These are phyloP conservation scores for Pygocentrus nattereri DNA, from an alignment of 2,797 vertebrate species.

Conservation along the genomic window DNA sequence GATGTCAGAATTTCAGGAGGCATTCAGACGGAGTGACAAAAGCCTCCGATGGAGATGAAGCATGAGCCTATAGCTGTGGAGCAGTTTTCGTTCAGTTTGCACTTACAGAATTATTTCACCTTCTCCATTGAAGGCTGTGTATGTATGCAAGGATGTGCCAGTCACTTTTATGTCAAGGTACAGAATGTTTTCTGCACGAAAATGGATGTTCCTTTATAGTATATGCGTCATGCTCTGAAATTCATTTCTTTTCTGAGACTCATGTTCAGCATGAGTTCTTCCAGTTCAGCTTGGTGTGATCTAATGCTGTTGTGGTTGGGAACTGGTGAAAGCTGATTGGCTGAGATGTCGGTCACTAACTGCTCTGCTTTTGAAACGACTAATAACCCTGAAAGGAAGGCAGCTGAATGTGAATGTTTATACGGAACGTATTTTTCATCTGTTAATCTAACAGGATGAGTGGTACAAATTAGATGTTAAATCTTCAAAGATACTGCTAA, in stretches of 20 bases:
- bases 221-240: conserved; percentile 12
- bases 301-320: neutral
- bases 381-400: neutral
- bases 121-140: neutral
- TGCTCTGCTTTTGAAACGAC: neutral
- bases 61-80: conserved; percentile 22
- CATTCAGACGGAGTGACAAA: conserved; percentile 46
- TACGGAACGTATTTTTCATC: neutral
- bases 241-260: conserved; percentile 15
- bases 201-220: conserved; percentile 24
- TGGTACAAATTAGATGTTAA: neutral
- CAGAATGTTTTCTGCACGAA: conserved; percentile 31
- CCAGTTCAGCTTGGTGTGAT: neutral
- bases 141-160: conserved; percentile 28
- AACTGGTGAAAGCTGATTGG: neutral
- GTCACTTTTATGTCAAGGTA: conserved; percentile 16
- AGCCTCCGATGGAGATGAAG: conserved; percentile 40
- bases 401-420: too few species aligned
- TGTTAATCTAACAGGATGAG: neutral
- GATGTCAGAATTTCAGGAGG: conserved; percentile 46
- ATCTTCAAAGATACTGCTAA: neutral
- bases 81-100: conserved; percentile 38
- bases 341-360: neutral
- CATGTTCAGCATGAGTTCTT: conserved; percentile 1
- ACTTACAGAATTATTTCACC: conserved; percentile 17